Percentiles rank a stretch among this genome's conserved stretches.
phyloP scores from a whole-genome alignment of 2,797 vertebrate species.

The Toxotes lorentzi region DNA sequence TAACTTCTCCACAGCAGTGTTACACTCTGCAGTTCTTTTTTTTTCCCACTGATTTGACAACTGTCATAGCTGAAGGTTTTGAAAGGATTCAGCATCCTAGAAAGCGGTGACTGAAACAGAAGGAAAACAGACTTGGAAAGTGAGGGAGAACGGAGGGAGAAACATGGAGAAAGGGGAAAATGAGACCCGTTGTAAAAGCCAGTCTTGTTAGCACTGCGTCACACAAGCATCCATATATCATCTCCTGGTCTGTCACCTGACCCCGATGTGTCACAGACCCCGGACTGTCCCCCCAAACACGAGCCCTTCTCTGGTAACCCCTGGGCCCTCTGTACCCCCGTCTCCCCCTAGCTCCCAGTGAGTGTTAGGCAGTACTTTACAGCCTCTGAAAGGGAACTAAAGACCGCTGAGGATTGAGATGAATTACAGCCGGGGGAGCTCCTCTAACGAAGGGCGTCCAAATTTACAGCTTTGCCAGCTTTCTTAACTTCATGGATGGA shows the following conservation, averaged over 20 bases:
- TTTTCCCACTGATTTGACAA: conserved; percentile 26
- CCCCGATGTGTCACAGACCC: conserved; percentile 75
- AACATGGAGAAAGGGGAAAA: conserved; percentile 57
- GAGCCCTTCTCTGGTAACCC: conserved; percentile 74
- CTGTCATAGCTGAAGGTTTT: conserved; percentile 32
- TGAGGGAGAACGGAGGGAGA: conserved; percentile 23
- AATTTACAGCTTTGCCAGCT: conserved; percentile 83
- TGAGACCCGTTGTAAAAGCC: conserved; percentile 75
- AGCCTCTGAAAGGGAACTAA: conserved; percentile 82
- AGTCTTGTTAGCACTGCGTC: conserved; percentile 81
- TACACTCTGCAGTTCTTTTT: background rate
- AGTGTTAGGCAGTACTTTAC: conserved; percentile 82
- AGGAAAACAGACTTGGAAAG: conserved; percentile 16
- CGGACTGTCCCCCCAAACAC: conserved; percentile 72
- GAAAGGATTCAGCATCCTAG: conserved; percentile 30
- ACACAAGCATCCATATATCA: conserved; percentile 78
- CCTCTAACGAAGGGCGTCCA: conserved; percentile 82
- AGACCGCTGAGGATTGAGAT: conserved; percentile 84
- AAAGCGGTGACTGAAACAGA: conserved; percentile 42
- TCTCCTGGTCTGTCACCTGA: conserved; percentile 79
- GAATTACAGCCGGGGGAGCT: conserved; percentile 81
- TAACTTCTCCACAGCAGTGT: background rate
- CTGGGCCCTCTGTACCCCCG: conserved; percentile 51
- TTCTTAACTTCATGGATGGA: conserved; percentile 81
- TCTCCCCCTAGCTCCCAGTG: conserved; percentile 62